A percentile compares a stretch with the other conserved stretches of the same genome.
phyloP scores from a whole-genome alignment of 2,113 vertebrate genomes.

The Origma solitaria region DNA sequence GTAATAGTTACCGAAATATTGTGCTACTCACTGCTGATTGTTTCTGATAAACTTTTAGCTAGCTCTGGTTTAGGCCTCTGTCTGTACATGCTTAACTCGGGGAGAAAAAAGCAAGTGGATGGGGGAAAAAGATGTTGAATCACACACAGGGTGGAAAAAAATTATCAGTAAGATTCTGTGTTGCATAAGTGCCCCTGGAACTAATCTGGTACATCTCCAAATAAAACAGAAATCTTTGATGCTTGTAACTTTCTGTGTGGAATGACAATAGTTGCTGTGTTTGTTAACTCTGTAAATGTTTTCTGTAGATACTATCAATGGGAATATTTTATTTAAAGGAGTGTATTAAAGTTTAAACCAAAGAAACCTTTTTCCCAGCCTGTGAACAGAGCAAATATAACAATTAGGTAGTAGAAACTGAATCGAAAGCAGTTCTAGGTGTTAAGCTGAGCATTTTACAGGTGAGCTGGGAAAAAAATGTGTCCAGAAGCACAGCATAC shows the following conservation, averaged over 20 bases:
- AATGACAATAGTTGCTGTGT: neutral
- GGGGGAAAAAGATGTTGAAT: fast-evolving
- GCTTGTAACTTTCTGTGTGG: neutral
- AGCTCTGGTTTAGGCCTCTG: neutral
- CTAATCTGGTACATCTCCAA: constrained; percentile 35
- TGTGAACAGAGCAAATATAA: neutral
- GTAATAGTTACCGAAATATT: neutral
- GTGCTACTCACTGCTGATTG: neutral
- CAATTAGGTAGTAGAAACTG: neutral
- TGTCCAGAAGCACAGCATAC: fast-evolving
- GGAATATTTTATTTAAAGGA: neutral
- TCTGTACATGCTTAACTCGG: neutral
- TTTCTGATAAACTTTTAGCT: neutral
- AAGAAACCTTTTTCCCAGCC: neutral
- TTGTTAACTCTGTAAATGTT: neutral
- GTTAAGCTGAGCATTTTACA: neutral
- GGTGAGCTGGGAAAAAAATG: neutral
- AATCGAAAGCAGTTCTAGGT: neutral
- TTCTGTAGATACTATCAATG: neutral
- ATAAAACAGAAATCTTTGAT: constrained; percentile 10
- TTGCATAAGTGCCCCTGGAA: constrained; percentile 24
- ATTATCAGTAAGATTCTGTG: neutral
- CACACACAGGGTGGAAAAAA: neutral
- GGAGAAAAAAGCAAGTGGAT: neutral
- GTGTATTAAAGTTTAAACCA: neutral